Evolutionary conservation across 1,140 invertebrate genomes (phyloP), one percentile per base, ranked within the genome.

Genomic region (Drosophila tropicalis): DNA sequence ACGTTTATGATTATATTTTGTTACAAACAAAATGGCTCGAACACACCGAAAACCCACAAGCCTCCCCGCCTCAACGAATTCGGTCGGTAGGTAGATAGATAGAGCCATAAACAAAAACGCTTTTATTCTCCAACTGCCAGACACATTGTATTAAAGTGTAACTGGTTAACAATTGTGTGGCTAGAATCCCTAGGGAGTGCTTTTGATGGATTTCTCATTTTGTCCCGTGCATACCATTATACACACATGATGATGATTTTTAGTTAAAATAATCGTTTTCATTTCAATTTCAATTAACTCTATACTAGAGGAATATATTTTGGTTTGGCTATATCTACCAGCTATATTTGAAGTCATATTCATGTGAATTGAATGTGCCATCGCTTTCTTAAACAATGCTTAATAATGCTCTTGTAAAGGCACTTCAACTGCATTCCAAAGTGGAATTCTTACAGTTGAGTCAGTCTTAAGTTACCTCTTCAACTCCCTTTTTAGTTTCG

Each of bases 1-100:
- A 84, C 84, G 84, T 89, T 89, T 89, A 89, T 89, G 84, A 89
- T 89, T 89, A 89, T 89, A 89, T 89, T 87, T 89, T 81, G 84
- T 72, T 78, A 78, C 84, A 87, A 80, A 75, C 68, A 89, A 72
- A 87, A 76, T 86, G 66, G 64, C 63, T 63, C 40, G 56, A 36
- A 56, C 64, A 61, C 19, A 61, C 56, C 73, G 17, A 29, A 29
- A 29, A 29, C 29, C 29, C 29, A 29, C 29, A 29, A 29, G 5
- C 1, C 29, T 6, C 29, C 29, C 29, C 29, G 51, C 58, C n/a
- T 54, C n/a, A 67, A 13, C 5, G 7, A 22, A 5, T 5, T 29
- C 5, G 29, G 29, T 22, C 1, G 29, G 29, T 29, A 5, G 5
- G 29, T 29, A 29, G 58, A 9, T 40, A 39, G 36, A 62, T 17